Base-by-base conservation (phyloP, 2,888 invertebrate genomes). In the Hydrotaea diabolus region DNA sequence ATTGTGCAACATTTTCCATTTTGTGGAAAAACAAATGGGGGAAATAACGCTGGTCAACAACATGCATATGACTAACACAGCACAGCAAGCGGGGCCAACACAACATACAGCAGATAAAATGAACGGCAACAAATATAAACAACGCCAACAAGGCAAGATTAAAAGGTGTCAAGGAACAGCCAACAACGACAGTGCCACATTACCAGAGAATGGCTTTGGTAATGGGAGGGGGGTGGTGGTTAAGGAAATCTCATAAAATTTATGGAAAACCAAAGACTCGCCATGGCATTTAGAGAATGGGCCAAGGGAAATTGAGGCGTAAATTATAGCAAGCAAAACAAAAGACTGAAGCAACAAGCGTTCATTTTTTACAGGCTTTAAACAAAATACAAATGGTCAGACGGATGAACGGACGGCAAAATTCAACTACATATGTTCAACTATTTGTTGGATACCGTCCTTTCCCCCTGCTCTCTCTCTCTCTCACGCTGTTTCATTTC, bases 81-180 rank as follows among this genome's bases (percentile, higher is more conserved):
- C 69, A 23, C n/a, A 23, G 43, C 15, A 43, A 43, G 43, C 26
- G n/a, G n/a, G n/a, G n/a, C n/a, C n/a, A n/a, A 11, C 21, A 31
- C 31, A 31, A 31, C 31, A 31, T n/a, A n/a, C n/a, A n/a, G n/a
- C 39, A 82, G 69, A 55, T 57, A 77, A 82, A 69, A 19, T 36
- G 36, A 26, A 71, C 72, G 15, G 36, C 8, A 43, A 49, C 9
- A 55, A 31, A 46, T 23, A 71, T 55, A 19, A 46, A 13, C 66
- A 15, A 43, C 59, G 39, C 53, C 49, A 72, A 55, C 78, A 55
- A 72, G 26, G 2, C 43, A 21, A 74, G 74, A 74, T 74, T 74
- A 74, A 74, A 72, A 80, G 80, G 80, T 80, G 80, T 80, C 80
- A 80, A 69, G 57, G 11, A 66, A 69, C 21, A 57, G 23, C n/a